phyloP scores from a whole-genome alignment of 2,888 invertebrate species.

The Teleiodes luculella region DNA sequence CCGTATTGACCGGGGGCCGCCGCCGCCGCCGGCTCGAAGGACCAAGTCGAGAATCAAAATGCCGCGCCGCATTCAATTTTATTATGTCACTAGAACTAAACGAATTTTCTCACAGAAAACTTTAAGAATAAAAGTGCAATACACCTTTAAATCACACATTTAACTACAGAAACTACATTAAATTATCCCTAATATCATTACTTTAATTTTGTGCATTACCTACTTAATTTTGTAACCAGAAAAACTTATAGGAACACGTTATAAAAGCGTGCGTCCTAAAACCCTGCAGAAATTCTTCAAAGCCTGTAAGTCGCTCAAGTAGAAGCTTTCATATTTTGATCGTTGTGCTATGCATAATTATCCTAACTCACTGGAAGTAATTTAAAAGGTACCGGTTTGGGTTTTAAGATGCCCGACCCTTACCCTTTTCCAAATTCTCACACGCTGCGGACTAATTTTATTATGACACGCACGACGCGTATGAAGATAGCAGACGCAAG shows the following conservation, averaged over 20 bases:
- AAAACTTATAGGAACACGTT: conserved; percentile 11
- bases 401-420: conserved; percentile 46
- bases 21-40: neutral
- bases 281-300: conserved; percentile 27
- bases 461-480: too few species aligned
- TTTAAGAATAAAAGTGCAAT: neutral
- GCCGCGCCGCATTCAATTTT: conserved; percentile 6
- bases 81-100: conserved; percentile 2
- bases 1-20: conserved; percentile 1
- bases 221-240: too few species aligned
- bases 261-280: too few species aligned
- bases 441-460: too few species aligned
- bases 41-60: conserved; percentile 10
- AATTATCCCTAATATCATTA: too few species aligned
- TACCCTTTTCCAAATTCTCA: conserved; percentile 31
- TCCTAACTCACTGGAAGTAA: conserved; percentile 55
- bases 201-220: too few species aligned
- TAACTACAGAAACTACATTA: too few species aligned
- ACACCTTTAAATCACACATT: too few species aligned
- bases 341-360: conserved; percentile 57
- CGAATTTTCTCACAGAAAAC: conserved; percentile 1
- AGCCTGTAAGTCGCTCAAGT: conserved; percentile 27
- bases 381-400: conserved; percentile 44
- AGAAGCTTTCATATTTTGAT: conserved; percentile 39
- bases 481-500: too few species aligned